phyloP scores from a whole-genome alignment of 2,888 invertebrate species.

The Meliscaeva auricollis region DNA sequence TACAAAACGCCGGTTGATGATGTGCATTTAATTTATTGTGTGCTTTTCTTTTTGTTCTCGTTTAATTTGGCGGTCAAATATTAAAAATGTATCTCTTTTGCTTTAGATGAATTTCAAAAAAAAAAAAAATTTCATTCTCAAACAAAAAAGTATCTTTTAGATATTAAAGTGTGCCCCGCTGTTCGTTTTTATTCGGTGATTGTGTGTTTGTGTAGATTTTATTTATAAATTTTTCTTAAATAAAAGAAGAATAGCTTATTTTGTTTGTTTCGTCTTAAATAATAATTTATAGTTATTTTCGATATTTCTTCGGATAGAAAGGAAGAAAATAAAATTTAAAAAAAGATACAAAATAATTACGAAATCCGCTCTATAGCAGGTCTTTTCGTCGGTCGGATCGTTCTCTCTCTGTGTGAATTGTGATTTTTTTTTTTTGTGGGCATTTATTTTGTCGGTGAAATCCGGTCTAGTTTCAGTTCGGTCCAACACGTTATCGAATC shows the following conservation, averaged over 20 bases:
- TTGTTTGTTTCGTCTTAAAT: conserved; percentile 34
- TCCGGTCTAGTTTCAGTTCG: conserved; percentile 68
- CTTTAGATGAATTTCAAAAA: conserved; percentile 50
- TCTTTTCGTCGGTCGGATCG: conserved; percentile 1
- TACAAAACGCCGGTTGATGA: conserved; percentile 62
- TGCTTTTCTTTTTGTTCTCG: conserved; percentile 17
- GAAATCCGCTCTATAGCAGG: conserved; percentile 64
- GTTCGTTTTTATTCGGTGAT: conserved; percentile 1
- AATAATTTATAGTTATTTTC: conserved; percentile 72
- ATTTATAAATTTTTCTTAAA: conserved; percentile 59
- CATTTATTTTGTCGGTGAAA: conserved; percentile 54
- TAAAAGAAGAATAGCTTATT: conserved; percentile 55
- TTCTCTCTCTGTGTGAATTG: conserved; percentile 30
- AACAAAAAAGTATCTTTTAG: conserved; percentile 28
- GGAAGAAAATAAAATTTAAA: conserved; percentile 54
- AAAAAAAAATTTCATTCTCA: conserved; percentile 26
- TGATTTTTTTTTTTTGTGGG: conserved; percentile 41
- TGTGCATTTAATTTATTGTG: conserved; percentile 48
- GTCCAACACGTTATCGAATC: conserved; percentile 71
- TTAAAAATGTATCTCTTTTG: conserved; percentile 1
- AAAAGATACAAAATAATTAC: conserved; percentile 58
- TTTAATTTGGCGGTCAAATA: conserved; percentile 28
- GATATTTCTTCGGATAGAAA: conserved; percentile 45
- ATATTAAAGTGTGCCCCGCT: conserved; percentile 54
- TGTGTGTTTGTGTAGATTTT: conserved; percentile 45